Base-by-base conservation (phyloP, 2,797 vertebrate species). In the Peromyscus melanophrys region DNA sequence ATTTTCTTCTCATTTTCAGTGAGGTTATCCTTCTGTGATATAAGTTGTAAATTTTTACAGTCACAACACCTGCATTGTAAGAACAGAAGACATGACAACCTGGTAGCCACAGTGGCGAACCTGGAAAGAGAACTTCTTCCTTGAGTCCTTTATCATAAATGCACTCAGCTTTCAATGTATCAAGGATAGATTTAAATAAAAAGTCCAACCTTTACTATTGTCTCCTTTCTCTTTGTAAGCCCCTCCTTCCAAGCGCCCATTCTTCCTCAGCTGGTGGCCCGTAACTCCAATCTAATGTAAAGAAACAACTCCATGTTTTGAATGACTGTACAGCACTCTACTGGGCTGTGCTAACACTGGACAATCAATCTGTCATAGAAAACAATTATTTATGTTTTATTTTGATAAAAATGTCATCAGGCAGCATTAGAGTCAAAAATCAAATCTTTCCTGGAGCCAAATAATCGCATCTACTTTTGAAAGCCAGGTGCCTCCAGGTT, bases 161-260 rank as follows among this genome's bases (percentile, higher is more conserved):
- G 98, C 98, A 97, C 97, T 98, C 98, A 98, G 97, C 97, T 98
- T 98, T 98, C 98, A 98, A 98, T 98, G 98, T 98, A 98, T 98
- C 95, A 98, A 98, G 98, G 97, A 92, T 98, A 99, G 98, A 98
- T 98, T 99, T 98, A 99, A 99, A 99, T 99, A 99, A 99, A 96
- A 96, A 89, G 98, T 98, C 99, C 98, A 98, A 98, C 97, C 98
- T 98, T 98, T 97, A 93, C 71, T 89, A 84, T 95, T 89, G 96
- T 94, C 65, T 97, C 94, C 96, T 97, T 92, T 92, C 21, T 90
- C 14, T 88, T 57, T 69, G 37, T 27, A 7, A 27, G 25, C 59
- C 25, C 3, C 55, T 59, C 25, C 4, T 92, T 94, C 52, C 63
- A 67, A 52, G 37, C 2, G 46, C 4, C 1, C 0, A 2, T 86